Evolutionary conservation across 2,888 invertebrate genomes (phyloP).

Genomic region (Amphiduros pacificus): DNA sequence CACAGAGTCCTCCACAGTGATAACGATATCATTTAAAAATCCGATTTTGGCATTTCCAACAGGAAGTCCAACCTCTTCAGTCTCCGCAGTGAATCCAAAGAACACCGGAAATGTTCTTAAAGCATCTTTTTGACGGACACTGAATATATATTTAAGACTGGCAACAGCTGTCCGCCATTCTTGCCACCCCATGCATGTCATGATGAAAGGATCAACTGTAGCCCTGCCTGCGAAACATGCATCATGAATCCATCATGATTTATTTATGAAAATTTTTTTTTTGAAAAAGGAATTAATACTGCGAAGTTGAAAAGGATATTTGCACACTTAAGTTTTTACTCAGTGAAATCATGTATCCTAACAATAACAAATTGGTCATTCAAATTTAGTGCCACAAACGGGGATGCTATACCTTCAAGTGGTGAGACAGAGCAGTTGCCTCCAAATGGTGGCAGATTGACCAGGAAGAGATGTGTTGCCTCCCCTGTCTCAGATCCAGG

Average conservation of each 20-base stretch:
- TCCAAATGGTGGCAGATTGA: background rate
- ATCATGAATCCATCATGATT: no score
- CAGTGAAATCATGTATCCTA: no score
- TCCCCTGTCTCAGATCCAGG: background rate
- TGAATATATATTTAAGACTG: background rate
- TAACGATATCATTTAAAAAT: background rate
- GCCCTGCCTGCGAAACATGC: no score
- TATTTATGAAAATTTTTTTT: no score
- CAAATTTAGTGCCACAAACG: no score
- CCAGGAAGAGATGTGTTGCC: background rate
- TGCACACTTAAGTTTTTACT: no score
- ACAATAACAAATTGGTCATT: no score
- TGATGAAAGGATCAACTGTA: background rate
- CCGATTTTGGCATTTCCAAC: background rate
- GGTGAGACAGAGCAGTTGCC: background rate
- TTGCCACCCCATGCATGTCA: background rate
- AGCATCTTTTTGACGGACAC: background rate
- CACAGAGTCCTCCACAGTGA: background rate
- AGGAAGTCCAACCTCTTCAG: background rate
- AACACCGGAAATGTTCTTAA: background rate
- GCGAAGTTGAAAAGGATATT: no score
- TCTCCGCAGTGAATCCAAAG: background rate
- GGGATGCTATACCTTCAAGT: background rate
- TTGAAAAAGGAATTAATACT: no score
- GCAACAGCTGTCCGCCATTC: background rate